Conservation (phyloP, 2,888 invertebrate genomes). For the Scaptomyza polygonia region DNA sequence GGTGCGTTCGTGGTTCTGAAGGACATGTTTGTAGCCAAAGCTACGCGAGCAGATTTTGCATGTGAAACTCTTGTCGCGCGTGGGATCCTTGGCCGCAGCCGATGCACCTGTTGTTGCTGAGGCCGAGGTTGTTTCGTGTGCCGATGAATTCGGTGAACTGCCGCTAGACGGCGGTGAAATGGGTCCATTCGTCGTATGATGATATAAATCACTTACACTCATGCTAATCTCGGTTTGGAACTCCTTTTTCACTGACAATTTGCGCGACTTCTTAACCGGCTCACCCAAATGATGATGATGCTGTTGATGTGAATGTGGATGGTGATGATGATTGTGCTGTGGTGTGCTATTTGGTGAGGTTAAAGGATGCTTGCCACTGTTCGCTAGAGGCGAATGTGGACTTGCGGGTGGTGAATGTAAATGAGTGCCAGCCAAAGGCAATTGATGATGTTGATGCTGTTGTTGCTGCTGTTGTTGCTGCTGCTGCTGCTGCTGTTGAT, state of each 20-base stretch:
- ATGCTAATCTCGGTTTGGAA: constrained; percentile 81
- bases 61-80: constrained; percentile 93
- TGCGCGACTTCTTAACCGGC: constrained; percentile 81
- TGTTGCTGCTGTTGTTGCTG: constrained; percentile 63
- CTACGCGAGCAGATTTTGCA: constrained; percentile 94
- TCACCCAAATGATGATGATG: constrained; percentile 37
- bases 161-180: constrained; percentile 86
- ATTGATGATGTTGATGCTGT: constrained; percentile 54
- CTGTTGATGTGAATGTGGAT: constrained; percentile 1
- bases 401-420: constrained; percentile 83
- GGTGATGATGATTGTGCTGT: constrained; percentile 48
- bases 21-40: constrained; percentile 96
- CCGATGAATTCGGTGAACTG: constrained; percentile 85
- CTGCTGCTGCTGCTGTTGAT: constrained; percentile 60
- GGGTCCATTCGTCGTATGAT: constrained; percentile 82
- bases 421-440: constrained; percentile 65
- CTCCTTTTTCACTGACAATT: constrained; percentile 82
- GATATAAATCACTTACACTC: constrained; percentile 78
- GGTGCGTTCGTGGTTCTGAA: constrained; percentile 97
- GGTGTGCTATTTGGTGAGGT: constrained; percentile 72
- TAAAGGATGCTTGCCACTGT: constrained; percentile 64
- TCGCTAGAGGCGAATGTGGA: constrained; percentile 80
- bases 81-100: constrained; percentile 84
- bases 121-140: constrained; percentile 58
- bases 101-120: constrained; percentile 8